Evolutionary conservation across 2,797 vertebrate genomes (phyloP).

Genomic region (Anguilla pacifica): DNA sequence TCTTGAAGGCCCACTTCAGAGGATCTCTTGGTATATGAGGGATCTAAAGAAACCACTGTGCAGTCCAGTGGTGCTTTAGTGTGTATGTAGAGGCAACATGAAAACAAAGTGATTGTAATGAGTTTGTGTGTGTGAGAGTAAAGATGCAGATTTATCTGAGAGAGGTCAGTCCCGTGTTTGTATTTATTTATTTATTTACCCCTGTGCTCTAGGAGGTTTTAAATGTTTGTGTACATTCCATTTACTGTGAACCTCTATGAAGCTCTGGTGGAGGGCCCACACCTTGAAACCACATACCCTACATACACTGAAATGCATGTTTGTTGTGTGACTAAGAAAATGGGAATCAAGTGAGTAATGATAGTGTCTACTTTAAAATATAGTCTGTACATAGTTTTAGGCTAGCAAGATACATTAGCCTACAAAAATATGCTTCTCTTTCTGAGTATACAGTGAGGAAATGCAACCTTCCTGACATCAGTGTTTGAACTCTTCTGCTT

Average conservation of each 20-base stretch:
- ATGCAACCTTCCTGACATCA: background rate
- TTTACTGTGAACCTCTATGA: background rate
- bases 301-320: background rate
- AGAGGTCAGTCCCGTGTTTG: background rate
- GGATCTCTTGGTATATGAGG: background rate
- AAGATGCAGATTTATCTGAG: background rate
- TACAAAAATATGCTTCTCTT: background rate
- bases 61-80: background rate
- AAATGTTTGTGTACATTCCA: conserved; percentile 3
- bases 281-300: background rate
- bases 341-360: background rate
- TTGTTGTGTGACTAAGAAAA: background rate
- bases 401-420: background rate
- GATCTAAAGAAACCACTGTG: background rate
- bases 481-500: background rate
- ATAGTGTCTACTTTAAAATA: background rate
- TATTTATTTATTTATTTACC: background rate
- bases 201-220: background rate
- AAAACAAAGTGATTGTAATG: background rate
- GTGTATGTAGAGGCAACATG: background rate
- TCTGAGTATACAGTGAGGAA: background rate
- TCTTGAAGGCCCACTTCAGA: background rate
- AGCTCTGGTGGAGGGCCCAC: background rate
- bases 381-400: background rate
- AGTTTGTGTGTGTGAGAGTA: background rate